Evolutionary conservation across 30 jellyfish, hydroid and myxozoan species (phyloP).

Genomic region (Aurelia aurita complex sp. Pacific): DNA sequence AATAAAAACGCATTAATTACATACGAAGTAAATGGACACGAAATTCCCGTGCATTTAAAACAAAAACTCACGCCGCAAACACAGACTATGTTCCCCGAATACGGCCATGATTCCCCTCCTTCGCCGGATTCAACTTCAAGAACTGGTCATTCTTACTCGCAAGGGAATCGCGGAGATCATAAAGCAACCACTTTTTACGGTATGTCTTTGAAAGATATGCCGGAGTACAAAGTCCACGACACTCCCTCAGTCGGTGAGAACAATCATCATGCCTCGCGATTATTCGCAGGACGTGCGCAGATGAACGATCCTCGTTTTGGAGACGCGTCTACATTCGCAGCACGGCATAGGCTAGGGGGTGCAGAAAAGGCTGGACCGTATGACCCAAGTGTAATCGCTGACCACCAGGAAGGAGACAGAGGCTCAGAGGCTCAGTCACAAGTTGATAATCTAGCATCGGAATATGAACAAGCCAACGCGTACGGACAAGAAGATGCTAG

Average conservation of each 20-base stretch:
- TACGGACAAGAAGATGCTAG: constrained; percentile 43
- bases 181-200: constrained; percentile 77
- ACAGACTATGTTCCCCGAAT: constrained; percentile 93
- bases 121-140: constrained; percentile 48
- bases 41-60: constrained; percentile 93
- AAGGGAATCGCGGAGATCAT: constrained; percentile 19
- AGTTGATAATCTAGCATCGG: constrained; percentile 56
- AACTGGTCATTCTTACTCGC: constrained; percentile 51
- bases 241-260: constrained; percentile 74
- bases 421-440: constrained; percentile 25
- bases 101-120: constrained; percentile 81
- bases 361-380: background rate
- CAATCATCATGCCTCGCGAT: constrained; percentile 4
- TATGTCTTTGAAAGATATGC: constrained; percentile 90
- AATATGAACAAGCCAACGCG: constrained; percentile 71
- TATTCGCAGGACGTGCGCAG: constrained; percentile 10
- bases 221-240: constrained; percentile 88
- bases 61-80: constrained; percentile 94
- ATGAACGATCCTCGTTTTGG: constrained; percentile 15
- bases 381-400: constrained; percentile 20
- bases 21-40: constrained; percentile 96
- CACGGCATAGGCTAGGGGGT: constrained; percentile 40
- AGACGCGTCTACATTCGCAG: constrained; percentile 13
- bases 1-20: constrained; percentile 88
- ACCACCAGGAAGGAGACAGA: constrained; percentile 11